Evolutionary conservation across 2,113 vertebrate genomes (phyloP).

Genomic region (Penelope pileata): DNA sequence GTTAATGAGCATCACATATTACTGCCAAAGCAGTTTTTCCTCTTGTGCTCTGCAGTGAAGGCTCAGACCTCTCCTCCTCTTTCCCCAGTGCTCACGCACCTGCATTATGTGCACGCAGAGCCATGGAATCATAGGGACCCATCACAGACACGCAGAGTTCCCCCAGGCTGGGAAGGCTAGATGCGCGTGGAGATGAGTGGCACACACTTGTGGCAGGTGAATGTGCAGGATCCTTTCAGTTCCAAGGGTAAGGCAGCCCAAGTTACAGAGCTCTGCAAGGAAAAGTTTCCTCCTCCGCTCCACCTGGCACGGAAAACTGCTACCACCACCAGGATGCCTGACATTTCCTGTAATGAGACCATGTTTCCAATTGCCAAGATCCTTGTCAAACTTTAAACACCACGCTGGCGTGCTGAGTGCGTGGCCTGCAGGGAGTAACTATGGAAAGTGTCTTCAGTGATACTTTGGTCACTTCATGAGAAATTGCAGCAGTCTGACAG

Average conservation of each 20-base stretch:
- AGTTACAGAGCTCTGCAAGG: not conserved
- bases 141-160: not conserved
- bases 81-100: not conserved
- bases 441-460: not conserved
- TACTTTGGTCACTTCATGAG: not conserved
- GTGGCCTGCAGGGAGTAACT: not conserved
- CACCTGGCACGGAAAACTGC: not conserved
- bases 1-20: not conserved
- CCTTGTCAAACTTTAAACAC: not conserved
- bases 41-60: not conserved
- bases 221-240: not conserved
- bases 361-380: not conserved
- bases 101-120: accelerated
- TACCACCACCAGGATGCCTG: not conserved
- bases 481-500: not conserved
- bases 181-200: not conserved
- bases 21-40: not conserved
- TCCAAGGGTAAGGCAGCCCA: not conserved
- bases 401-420: not conserved
- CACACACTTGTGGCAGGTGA: not conserved
- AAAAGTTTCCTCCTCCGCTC: not conserved
- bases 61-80: not conserved
- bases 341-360: not conserved
- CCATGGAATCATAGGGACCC: not conserved
- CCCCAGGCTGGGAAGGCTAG: not conserved